Evolutionary conservation across 92 coral and sea anemone genomes (phyloP).

Genomic region (Siderastrea radians): DNA sequence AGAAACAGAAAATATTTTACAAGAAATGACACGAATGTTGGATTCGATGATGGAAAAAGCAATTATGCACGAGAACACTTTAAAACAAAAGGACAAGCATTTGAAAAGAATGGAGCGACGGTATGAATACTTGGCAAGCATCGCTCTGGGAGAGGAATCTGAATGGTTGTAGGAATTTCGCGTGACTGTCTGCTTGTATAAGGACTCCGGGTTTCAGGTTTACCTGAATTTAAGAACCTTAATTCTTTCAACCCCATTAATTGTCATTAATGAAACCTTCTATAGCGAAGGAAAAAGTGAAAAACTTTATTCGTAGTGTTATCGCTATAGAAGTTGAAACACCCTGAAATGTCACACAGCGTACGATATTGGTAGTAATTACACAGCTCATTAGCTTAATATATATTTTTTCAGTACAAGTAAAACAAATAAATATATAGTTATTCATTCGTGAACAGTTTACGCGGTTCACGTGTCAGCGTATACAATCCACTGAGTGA

Average conservation of each 20-base stretch:
- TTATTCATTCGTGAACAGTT: too few relatives aligned
- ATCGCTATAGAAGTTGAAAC: background rate
- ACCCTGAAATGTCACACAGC: background rate
- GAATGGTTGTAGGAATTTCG: conserved; percentile 67
- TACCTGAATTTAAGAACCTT: too few relatives aligned
- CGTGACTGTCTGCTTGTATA: background rate
- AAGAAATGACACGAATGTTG: conserved; percentile 68
- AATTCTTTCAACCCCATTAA: too few relatives aligned
- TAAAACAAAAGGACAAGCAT: conserved; percentile 68
- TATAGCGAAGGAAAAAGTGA: background rate
- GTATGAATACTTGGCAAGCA: conserved; percentile 84
- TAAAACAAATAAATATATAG: too few relatives aligned
- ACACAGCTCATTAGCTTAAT: too few relatives aligned
- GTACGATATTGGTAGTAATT: background rate
- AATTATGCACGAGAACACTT: conserved; percentile 60
- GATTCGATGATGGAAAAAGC: conserved; percentile 76
- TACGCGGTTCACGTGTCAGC: too few relatives aligned
- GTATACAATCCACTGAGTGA: too few relatives aligned
- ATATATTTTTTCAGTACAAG: too few relatives aligned
- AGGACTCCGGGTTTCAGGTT: background rate
- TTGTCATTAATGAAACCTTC: too few relatives aligned
- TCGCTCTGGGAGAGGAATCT: conserved; percentile 90
- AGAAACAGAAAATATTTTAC: conserved; percentile 22
- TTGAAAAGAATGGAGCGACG: conserved; percentile 76
- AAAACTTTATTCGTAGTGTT: background rate